Evolutionary conservation across 2,113 vertebrate species (phyloP), one percentile per base, ranked within the genome.

Genomic region (Garra rufa): DNA sequence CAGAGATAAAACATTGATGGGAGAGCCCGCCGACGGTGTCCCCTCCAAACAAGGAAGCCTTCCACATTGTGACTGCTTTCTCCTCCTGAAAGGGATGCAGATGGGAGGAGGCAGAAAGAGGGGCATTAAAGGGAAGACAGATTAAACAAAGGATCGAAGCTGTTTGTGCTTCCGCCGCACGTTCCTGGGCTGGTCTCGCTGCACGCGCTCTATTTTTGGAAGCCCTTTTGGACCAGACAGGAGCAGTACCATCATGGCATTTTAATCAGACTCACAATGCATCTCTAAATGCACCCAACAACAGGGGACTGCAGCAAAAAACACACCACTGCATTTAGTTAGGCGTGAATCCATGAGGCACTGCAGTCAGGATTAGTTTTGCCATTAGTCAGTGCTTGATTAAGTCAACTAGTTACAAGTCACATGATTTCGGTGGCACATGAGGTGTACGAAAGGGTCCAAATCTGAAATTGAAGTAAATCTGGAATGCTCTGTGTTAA

Each of bases 191-290:
- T 88, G 83, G 88, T 88, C 81, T 89, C 75, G 69, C 88, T 69
- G 91, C 89, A 89, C 90, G 91, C 55, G 63, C 79, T 77, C 92
- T 92, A 91, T 93, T 92, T 92, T 91, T 91, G 91, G 91, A 92
- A 90, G n/a, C 90, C 90, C 93, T 88, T 55, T 88, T 88, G 90
- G 91, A 92, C 87, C 87, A 90, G 88, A 91, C 88, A 81, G 84
- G 77, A 84, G 88, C 87, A 89, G 90, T 84, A 90, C 91, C 86
- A 85, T 90, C 90, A 91, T 87, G 89, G 92, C 92, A 90, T 91
- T 92, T 92, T 93, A 93, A 92, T 93, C 91, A 92, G 92, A 77
- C 19, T 15, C 30, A 57, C 26, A 55, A 30, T 57, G 50, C 83
- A 74, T 63, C 79, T 38, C 84, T 30, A 74, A 80, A 83, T 82